Percentiles rank a stretch among this genome's conserved stretches.
Evolutionary conservation across 2,797 vertebrate species (phyloP).

Genomic region (Danio jaintianensis): DNA sequence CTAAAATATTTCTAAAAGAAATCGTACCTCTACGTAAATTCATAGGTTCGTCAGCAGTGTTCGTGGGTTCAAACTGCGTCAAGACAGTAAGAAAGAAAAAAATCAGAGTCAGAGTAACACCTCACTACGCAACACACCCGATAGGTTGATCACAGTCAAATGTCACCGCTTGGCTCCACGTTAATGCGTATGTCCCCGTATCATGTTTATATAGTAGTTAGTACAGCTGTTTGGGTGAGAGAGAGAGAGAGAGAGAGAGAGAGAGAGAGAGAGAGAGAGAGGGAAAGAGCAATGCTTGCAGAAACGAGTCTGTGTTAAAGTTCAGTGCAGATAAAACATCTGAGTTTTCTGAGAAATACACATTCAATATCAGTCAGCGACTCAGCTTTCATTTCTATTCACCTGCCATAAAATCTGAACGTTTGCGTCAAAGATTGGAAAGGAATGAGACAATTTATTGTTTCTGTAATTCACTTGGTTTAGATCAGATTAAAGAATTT

Average conservation of each 20-base stretch:
- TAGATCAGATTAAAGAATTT: neutral
- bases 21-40: neutral
- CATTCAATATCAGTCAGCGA: neutral
- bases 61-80: conserved; percentile 2
- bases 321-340: neutral
- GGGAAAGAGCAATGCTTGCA: neutral
- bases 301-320: conserved; percentile 9
- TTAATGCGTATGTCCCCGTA: conserved; percentile 54
- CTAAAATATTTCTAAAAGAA: neutral
- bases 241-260: too few relatives aligned
- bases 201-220: conserved; percentile 68
- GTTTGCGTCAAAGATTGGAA: neutral
- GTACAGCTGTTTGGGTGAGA: conserved; percentile 75
- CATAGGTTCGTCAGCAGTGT: neutral
- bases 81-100: conserved; percentile 8
- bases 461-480: neutral
- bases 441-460: neutral
- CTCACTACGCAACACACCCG: conserved; percentile 33
- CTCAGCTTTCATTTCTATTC: neutral
- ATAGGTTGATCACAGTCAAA: conserved; percentile 46
- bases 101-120: neutral
- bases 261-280: too few relatives aligned
- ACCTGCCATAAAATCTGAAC: neutral
- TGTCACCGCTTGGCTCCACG: conserved; percentile 40
- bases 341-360: neutral